Evolutionary conservation across 2,797 vertebrate species (phyloP), one percentile per base, ranked within the genome.

Genomic region (Acanthornis magna): DNA sequence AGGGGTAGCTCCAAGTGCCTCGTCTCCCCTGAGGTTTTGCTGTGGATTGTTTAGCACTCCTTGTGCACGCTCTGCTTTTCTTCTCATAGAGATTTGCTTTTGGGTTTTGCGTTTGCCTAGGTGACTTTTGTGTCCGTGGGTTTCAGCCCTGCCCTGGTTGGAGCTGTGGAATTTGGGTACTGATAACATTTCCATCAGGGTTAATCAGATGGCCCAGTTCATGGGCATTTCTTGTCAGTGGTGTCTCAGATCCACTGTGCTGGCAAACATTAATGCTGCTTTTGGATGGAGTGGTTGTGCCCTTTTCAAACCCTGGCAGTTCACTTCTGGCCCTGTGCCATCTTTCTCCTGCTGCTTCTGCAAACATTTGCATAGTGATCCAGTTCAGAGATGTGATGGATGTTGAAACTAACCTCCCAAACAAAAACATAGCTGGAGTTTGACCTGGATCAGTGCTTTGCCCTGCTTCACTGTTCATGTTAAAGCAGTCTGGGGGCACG

Each of bases 321-420:
- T 85, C 60, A 38, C 62, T 91, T 58, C 65, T 96, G 96, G 91
- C 88, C 65, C 14, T 91, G 38, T 95, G 95, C 94, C 93, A 85
- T 43, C 58, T 43, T 77, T 13, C 22, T 93, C 58, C 82, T 77
- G 47, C 82, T 95, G 85, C 72, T 85, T 84, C 38, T 95, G 73
- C 95, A 89, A 85, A 90, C 72, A 67, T 92, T 92, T 95, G 82
- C 66, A 32, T 62, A 90, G 91, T 4, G 68, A 92, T 85, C 68
- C 66, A 38, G 77, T 53, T 82, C 65, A 86, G 80, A 50, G 85
- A 21, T 0, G 1, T 48, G 88, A 58, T 40, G 58, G 66, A 68
- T 75, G 70, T 70, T 78, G 58, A 80, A 88, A 63, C 22, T 26
- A 67, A 78, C 73, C n/a, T 75, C 42, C 40, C 10, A 14, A 38